Base-by-base conservation (phyloP, 2,797 vertebrate species). In the Gymnopithys bicolor region DNA sequence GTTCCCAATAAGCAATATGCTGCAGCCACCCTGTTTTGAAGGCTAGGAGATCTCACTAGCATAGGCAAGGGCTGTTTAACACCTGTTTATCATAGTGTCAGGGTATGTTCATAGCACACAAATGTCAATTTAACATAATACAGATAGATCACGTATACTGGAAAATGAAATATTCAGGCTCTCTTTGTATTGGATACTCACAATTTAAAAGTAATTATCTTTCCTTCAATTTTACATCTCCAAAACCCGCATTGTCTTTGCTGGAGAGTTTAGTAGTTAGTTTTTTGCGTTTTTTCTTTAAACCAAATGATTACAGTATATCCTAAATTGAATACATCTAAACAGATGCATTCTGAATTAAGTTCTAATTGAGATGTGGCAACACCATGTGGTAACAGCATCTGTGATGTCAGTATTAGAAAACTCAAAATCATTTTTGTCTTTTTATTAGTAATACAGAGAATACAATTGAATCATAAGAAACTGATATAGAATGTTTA, bases 1-100 rank as follows among this genome's bases (percentile, higher is more conserved):
- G 87, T 79, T 94, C 75, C 93, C 75, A 95, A 24, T 67, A 87
- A 85, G 59, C 71, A 91, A 74, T 91, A 73, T 95, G 82, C 39
- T 95, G 48, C 69, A 81, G 39, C 88, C 74, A 77, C 87, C 78
- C 63, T 55, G 46, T 73, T 92, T 91, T 79, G 84, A 91, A 87
- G 52, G 45, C 46, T 89, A n/a, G 73, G 53, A 82, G 35, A 69
- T 85, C 68, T 93, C 60, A 52, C n/a, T 60, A 67, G 39, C n/a
- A 79, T 28, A 84, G 64, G 35, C 46, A 87, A 89, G 33, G 24
- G 58, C 58, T 91, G 67, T 75, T 75, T 76, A 58, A 70, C 77
- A 78, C n/a, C n/a, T 95, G 76, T 85, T 93, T 90, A 23, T 93
- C 52, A 85, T 77, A n/a, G 32, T 94, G 86, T 86, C 39, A 59